Evolutionary conservation across 2,113 vertebrate genomes (phyloP), one percentile per base, ranked within the genome.

Genomic region (Dromas ardeola): DNA sequence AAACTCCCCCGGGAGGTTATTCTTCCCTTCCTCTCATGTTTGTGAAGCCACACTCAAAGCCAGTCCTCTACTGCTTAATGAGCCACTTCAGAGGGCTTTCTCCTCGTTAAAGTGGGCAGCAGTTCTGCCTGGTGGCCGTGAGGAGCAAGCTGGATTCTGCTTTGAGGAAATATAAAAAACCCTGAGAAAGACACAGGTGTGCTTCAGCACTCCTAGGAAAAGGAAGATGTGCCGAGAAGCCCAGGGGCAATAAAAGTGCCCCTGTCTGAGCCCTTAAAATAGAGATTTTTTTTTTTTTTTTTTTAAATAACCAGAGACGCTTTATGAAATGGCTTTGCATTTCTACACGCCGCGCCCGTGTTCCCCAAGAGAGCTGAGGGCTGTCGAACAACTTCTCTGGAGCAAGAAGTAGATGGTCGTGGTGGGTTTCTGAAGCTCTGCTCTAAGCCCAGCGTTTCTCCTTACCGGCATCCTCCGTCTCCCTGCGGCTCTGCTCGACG

Each of bases 381-480:
- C 49, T 42, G n/a, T 32, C 55, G 36, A 27, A 36, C 25, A 66
- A 13, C 40, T 49, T 17, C 34, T 81, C 29, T 13, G 30, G 26
- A 66, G 13, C 14, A 53, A 70, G 40, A 30, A 71, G 16, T 2
- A 12, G 53, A 67, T 18, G 42, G 36, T 43, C 34, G 10, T 1
- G 15, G 27, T 32, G 20, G 10, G 30, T 66, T 87, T 81, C 55
- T 4, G 5, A 72, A 69, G 43, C 0, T 3, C 69, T 52, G 66
- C 52, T 86, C 52, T 40, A 21, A 13, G 23, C 32, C 27, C 58
- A 50, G n/a, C 0, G 0, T 32, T 71, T 50, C 36, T 69, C 53
- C 98, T 98, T 88, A 99, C 99, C 98, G 3, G 89, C 73, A 11
- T 98, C 97, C 12, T 97, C 97, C 1, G 47, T 45, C 6, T 97